Evolutionary conservation across 2,888 invertebrate genomes (phyloP).

Genomic region (Ditylenchus weischeri): DNA sequence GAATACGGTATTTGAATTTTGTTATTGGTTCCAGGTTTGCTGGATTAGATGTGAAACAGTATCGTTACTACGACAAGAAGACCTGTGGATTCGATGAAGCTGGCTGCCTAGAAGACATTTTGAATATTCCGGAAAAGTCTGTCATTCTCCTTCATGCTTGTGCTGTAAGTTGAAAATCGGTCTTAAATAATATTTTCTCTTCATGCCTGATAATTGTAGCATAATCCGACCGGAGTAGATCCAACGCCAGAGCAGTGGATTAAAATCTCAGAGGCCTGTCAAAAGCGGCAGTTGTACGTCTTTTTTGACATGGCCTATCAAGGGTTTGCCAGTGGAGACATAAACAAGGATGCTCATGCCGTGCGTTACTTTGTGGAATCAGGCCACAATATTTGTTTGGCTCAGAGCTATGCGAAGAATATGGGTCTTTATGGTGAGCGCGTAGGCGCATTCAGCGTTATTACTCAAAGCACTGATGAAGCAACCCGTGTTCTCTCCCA

Average conservation of each 20-base stretch:
- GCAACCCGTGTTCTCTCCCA: conserved; percentile 71
- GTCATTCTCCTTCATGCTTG: conserved; percentile 90
- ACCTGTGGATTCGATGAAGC: conserved; percentile 88
- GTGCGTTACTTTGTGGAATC: conserved; percentile 81
- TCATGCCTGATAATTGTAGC: conserved; percentile 58
- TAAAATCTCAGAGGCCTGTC: conserved; percentile 78
- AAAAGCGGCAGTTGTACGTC: conserved; percentile 73
- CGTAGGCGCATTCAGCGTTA: conserved; percentile 73
- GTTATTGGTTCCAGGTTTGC: conserved; percentile 65
- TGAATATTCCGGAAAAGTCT: conserved; percentile 82
- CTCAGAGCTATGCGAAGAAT: conserved; percentile 95
- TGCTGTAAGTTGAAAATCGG: conserved; percentile 32
- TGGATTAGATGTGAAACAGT: conserved; percentile 79
- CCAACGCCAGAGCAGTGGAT: conserved; percentile 83
- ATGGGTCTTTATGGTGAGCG: conserved; percentile 75
- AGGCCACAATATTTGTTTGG: conserved; percentile 79
- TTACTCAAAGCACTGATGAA: conserved; percentile 78
- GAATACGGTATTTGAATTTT: too few relatives aligned
- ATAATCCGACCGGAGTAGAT: conserved; percentile 95
- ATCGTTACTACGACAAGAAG: conserved; percentile 87
- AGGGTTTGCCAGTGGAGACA: conserved; percentile 83
- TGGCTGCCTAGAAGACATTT: conserved; percentile 82
- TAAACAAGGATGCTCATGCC: conserved; percentile 74
- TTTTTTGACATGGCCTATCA: conserved; percentile 96
- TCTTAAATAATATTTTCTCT: too few relatives aligned